Evolutionary conservation across 2,113 vertebrate genomes (phyloP).

Genomic region (Podocnemis expansa): DNA sequence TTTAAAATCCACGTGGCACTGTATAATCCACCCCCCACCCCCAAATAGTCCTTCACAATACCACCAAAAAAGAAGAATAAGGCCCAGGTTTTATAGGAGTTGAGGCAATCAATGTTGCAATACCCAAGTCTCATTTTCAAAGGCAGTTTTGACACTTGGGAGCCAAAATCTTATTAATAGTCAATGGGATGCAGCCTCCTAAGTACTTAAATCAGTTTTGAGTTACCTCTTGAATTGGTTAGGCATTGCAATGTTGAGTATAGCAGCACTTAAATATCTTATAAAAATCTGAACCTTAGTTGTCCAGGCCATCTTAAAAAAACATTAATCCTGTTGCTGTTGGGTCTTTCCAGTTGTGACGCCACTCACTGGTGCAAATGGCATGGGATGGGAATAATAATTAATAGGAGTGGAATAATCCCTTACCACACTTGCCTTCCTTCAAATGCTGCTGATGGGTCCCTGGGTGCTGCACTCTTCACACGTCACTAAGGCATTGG

Average conservation of each 20-base stretch:
- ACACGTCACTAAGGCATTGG: neutral
- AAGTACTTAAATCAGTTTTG: too few species aligned
- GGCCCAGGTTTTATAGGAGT: too few species aligned
- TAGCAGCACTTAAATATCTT: neutral
- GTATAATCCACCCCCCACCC: too few species aligned
- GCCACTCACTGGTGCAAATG: accelerated
- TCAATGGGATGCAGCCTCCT: neutral
- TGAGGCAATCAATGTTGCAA: too few species aligned
- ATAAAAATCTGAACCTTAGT: neutral
- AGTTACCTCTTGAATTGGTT: neutral
- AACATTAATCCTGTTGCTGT: neutral
- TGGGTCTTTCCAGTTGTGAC: neutral
- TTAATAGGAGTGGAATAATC: neutral
- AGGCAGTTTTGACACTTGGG: too few species aligned
- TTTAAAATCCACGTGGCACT: neutral
- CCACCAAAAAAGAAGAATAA: too few species aligned
- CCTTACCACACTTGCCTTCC: neutral
- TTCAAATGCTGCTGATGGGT: neutral
- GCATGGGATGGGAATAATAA: neutral
- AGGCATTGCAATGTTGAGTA: neutral
- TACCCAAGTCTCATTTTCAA: too few species aligned
- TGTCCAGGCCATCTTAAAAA: neutral
- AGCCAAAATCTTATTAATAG: too few species aligned
- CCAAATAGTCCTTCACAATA: too few species aligned
- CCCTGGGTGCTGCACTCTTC: neutral